Evolutionary conservation across 1,140 invertebrate genomes (phyloP), one percentile per base, ranked within the genome.

Genomic region (Microplitis demolitor): DNA sequence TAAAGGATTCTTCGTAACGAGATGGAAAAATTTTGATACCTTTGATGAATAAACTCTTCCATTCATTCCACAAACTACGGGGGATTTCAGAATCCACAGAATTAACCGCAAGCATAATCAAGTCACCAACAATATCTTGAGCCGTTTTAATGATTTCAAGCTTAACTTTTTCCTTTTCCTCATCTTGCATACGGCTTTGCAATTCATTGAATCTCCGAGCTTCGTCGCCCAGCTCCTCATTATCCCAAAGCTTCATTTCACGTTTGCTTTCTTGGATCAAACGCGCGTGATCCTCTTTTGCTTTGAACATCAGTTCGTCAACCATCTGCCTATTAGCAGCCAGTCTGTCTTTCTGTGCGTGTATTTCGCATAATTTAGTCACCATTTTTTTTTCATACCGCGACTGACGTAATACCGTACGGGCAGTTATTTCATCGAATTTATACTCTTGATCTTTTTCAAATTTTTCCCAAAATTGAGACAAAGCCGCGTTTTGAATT

Each of bases 311-410:
- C 74, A 89, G 83, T 37, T 82, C 79, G 73, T 89, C 84, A 16
- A 87, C 86, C 31, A 84, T 79, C 51, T 81, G 83, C 77, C 88
- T 85, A 76, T 90, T 90, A 64, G 86, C 80, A 0, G 85, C 75
- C 67, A 91, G 86, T 69, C 86, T 84, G 9, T 88, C 83, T 37
- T 87, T 88, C 74, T 90, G 85, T 35, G 89, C 83, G 16, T 89
- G 87, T 0, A 90, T 87, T 77, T 90, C 89, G 78, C 88, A 88
- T 45, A 91, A 80, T 81, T 91, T 90, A 37, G 86, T 88, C 37
- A 88, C 84, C 81, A 92, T 89, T 80, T 90, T 88, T 77, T 91
- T 91, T 74, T 92, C 91, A 78, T 90, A 91, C 33, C 87, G 83
- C 2, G 90, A 90, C 66, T 91, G 86, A 75, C 89, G 88, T 74